Base-by-base conservation (phyloP, 2,888 invertebrate genomes). In the Shargacucullia verbasci region DNA sequence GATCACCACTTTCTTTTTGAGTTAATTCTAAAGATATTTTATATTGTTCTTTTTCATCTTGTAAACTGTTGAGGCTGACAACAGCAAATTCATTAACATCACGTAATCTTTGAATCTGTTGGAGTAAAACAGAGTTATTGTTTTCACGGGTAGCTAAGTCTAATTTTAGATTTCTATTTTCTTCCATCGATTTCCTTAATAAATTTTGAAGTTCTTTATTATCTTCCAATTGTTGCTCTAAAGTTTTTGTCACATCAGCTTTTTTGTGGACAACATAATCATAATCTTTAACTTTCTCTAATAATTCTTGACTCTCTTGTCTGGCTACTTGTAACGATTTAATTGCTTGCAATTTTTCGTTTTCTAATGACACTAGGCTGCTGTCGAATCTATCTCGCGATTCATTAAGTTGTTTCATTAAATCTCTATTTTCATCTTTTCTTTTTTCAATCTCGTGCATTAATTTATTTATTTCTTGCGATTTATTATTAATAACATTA, bases 261-360 rank as follows among this genome's bases (percentile, higher is more conserved):
- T 82, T 79, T 61, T 71, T 77, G 48, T 76, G 65, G 29, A 80
- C 43, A 3, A 79, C 52, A 10, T 82, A 70, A 58, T 84, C 78
- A 56, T 82, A 84, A 63, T 82, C 73, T 73, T 83, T 86, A 2
- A 88, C 73, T 70, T 82, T 88, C 54, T 85, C 70, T 12, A 90
- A 60, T 57, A 91, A 61, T 57, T 88, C 86, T 61, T 83, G 73
- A 69, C 91, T 92, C 76, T 92, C 89, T 67, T 82, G 81, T 64
- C 76, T 84, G 11, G 85, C 86, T 55, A 87, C 44, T 33, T 86
- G 75, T 34, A 91, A 64, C 11, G 84, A 84, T 44, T 75, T 73
- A 0, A 87, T 50, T 11, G 80, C 79, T 52, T 83, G 63, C 45
- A 68, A 56, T 61, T 86, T 89, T 79, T 91, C 89, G 61, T 70